phyloP scores from a whole-genome alignment of 2,797 vertebrate species.

The Argya squamiceps region DNA sequence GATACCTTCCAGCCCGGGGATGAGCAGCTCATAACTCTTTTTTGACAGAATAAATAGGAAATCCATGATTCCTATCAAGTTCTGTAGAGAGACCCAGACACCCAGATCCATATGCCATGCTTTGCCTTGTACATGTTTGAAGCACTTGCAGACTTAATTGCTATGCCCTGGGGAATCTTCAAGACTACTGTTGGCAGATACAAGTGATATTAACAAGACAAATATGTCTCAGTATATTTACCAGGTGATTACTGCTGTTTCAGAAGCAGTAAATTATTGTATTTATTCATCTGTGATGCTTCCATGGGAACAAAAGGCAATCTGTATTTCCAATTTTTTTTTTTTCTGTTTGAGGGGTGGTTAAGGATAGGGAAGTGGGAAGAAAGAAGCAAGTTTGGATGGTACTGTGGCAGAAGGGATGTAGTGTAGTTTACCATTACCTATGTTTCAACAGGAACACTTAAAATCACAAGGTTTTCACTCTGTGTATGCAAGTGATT shows the following conservation, averaged over 20 bases:
- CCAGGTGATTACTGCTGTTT: slow-evolving; percentile 57
- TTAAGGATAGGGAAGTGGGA: background rate
- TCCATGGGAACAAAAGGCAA: slow-evolving; percentile 22
- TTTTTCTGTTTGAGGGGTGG: background rate
- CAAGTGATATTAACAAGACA: slow-evolving; percentile 59
- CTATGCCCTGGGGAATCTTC: slow-evolving; percentile 37
- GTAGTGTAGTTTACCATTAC: background rate
- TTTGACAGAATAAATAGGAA: slow-evolving; percentile 66
- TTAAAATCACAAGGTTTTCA: slow-evolving; percentile 23
- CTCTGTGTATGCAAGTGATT: background rate
- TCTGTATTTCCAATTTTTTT: background rate
- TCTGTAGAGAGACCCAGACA: slow-evolving; percentile 27
- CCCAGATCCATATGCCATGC: slow-evolving; percentile 6
- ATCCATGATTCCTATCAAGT: slow-evolving; percentile 50
- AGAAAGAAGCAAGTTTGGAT: background rate
- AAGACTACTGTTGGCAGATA: slow-evolving; percentile 34
- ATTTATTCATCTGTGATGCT: slow-evolving; percentile 25
- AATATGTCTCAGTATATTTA: slow-evolving; percentile 47
- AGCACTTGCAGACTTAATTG: slow-evolving; percentile 13
- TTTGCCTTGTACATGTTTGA: background rate
- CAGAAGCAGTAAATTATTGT: slow-evolving; percentile 42
- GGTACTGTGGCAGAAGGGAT: background rate
- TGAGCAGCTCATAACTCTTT: slow-evolving; percentile 56
- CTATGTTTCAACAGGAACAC: slow-evolving; percentile 1
- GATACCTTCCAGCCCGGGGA: slow-evolving; percentile 57